Percentiles rank a stretch among this genome's conserved stretches.
These are phyloP conservation scores for Ophion ellenae DNA, from an alignment of 2,888 invertebrate species.

Conservation along the genomic window DNA sequence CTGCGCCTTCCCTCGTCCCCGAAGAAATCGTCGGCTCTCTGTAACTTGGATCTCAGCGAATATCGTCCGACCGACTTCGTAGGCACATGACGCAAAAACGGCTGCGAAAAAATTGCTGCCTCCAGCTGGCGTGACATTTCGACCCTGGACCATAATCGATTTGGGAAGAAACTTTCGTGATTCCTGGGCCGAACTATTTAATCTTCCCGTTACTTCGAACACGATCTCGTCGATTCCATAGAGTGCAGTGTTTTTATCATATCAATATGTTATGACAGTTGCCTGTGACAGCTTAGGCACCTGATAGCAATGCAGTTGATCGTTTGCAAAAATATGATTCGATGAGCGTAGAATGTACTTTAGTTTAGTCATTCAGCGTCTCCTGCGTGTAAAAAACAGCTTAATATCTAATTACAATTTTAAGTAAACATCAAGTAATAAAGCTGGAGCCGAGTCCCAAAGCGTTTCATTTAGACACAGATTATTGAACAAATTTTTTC, in stretches of 20 bases:
- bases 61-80: background rate
- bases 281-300: no score
- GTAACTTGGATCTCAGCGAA: conserved; percentile 30
- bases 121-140: conserved; percentile 11
- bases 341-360: background rate
- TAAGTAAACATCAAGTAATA: background rate
- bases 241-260: background rate
- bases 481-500: background rate
- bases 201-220: conserved; percentile 28
- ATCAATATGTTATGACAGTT: conserved; percentile 6
- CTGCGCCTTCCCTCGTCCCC: background rate
- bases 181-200: conserved; percentile 42
- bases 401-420: background rate
- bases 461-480: background rate
- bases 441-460: background rate
- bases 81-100: conserved; percentile 18
- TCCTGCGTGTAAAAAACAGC: background rate
- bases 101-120: conserved; percentile 13
- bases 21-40: conserved; percentile 25
- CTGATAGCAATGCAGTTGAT: no score
- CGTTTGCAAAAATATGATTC: background rate
- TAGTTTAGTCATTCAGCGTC: background rate
- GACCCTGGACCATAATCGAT: conserved; percentile 50
- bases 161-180: conserved; percentile 33
- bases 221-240: background rate